These are phyloP conservation scores for Caenorhabditis sp. DNA, from an alignment of 2,888 invertebrate genomes.

Conservation along the genomic window DNA sequence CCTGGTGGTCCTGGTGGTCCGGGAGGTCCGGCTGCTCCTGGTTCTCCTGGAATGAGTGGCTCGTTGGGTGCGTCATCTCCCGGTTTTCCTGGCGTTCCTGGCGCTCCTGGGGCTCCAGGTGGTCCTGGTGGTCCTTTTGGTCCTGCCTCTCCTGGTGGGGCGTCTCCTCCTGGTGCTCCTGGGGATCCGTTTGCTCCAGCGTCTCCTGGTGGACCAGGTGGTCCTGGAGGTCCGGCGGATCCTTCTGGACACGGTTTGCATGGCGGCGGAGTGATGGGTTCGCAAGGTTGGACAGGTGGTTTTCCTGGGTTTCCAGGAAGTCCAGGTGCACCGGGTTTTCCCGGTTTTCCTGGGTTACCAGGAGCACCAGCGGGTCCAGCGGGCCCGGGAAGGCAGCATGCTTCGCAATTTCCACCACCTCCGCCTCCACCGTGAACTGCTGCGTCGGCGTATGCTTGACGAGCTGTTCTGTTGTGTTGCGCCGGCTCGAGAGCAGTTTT, in stretches of 20 bases:
- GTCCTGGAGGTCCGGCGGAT: conserved; percentile 59
- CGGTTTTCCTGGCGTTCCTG: conserved; percentile 44
- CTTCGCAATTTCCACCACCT: conserved; percentile 33
- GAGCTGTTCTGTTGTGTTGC: conserved; percentile 37
- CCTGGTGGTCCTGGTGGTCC: conserved; percentile 42
- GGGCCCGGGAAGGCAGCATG: conserved; percentile 48
- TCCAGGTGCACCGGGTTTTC: conserved; percentile 54
- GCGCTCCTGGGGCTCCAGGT: conserved; percentile 49
- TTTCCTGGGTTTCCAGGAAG: conserved; percentile 57
- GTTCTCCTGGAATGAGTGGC: conserved; percentile 48
- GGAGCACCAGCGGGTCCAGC: conserved; percentile 48
- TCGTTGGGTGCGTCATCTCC: conserved; percentile 36
- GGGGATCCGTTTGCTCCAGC: conserved; percentile 43
- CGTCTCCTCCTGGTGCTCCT: conserved; percentile 41
- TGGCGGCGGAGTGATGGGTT: conserved; percentile 57
- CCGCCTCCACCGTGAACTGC: conserved; percentile 19
- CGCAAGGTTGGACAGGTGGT: conserved; percentile 54
- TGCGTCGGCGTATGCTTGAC: conserved; percentile 42
- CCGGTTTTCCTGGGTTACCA: conserved; percentile 59
- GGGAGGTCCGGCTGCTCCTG: conserved; percentile 44
- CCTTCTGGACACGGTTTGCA: conserved; percentile 57
- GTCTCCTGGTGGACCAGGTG: conserved; percentile 52
- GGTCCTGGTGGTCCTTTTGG: conserved; percentile 45
- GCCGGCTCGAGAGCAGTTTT: conserved; percentile 32
- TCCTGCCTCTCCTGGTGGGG: conserved; percentile 45